A percentile compares a stretch with the other conserved stretches of the same genome.
phyloP scores from a whole-genome alignment of 2,113 vertebrate genomes.

The Triplophysa tibetana region DNA sequence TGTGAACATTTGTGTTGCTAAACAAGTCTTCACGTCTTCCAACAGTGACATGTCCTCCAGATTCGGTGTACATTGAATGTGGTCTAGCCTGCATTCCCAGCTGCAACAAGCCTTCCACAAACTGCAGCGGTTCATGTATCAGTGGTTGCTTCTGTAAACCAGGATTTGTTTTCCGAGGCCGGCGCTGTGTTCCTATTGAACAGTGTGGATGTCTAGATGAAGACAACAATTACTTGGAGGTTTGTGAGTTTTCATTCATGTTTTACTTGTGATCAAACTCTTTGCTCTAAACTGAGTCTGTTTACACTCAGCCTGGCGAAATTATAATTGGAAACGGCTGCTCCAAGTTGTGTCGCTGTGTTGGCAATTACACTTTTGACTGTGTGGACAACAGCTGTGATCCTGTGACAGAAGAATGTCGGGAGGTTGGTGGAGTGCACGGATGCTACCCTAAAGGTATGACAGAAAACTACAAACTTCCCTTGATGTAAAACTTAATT shows the following conservation, averaged over 20 bases:
- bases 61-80: slow-evolving; percentile 71
- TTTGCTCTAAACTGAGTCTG: slow-evolving; percentile 2
- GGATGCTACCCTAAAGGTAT: slow-evolving; percentile 79
- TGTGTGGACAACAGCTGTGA: slow-evolving; percentile 75
- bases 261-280: background rate
- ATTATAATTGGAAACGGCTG: slow-evolving; percentile 73
- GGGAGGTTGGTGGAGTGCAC: slow-evolving; percentile 64
- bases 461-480: background rate
- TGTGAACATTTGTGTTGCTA: background rate
- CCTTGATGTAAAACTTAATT: too few relatives aligned
- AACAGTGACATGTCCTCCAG: slow-evolving; percentile 65
- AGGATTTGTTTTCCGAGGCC: slow-evolving; percentile 73
- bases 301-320: slow-evolving; percentile 70
- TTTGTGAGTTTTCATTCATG: slow-evolving; percentile 41
- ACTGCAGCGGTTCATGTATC: slow-evolving; percentile 69
- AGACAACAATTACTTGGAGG: slow-evolving; percentile 76
- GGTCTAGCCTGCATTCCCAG: slow-evolving; percentile 70
- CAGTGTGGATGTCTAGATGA: slow-evolving; percentile 76
- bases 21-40: background rate
- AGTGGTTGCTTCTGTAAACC: slow-evolving; percentile 78
- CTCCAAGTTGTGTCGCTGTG: slow-evolving; percentile 73
- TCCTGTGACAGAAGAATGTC: slow-evolving; percentile 72
- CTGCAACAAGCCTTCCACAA: slow-evolving; percentile 72
- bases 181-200: slow-evolving; percentile 70
- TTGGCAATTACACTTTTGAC: slow-evolving; percentile 73